Evolutionary conservation across 2,113 vertebrate genomes (phyloP), one percentile per base, ranked within the genome.

Genomic region (Poecilia latipinna): DNA sequence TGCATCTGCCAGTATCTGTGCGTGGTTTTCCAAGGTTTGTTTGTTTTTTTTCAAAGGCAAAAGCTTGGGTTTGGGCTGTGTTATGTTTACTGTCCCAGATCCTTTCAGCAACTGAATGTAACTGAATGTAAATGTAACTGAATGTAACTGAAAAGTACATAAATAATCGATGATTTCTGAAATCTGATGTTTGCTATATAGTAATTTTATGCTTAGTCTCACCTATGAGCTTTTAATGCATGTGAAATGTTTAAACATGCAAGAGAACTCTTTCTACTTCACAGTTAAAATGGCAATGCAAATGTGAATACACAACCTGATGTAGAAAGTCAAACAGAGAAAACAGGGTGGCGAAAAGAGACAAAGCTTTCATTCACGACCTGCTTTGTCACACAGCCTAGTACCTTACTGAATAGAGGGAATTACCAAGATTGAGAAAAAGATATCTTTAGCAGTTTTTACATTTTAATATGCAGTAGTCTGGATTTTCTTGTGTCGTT

Each of bases 1-100:
- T n/a, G 71, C 51, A 70, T 28, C 68, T 80, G 73, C 75, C 74
- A 74, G 57, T 17, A 28, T 32, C 32, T n/a, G 67, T 35, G 33
- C 26, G 29, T 39, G 65, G n/a, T 17, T 22, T 12, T 15, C 48
- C 12, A 63, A 33, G 28, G 61, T 72, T 68, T 32, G 1, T 28
- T 29, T 29, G 1, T 32, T 33, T n/a, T 65, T 37, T 78, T 63
- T 70, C 39, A 72, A 13, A 26, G 70, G 28, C 65, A 35, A 61
- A 2, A 68, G 24, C 22, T 54, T 0, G 12, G 26, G 33, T 35
- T 29, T 39, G 31, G 31, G 62, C 48, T 31, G 26, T 57, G 32
- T 28, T 71, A 10, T 80, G 24, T 75, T 51, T 48, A 31, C 17
- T 54, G 51, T 73, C 61, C 63, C 61, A 39, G 13, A 67, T 79